Evolutionary conservation across 64 coral and sea anemone genomes (phyloP).

Genomic region (Pocillopora damicornis): DNA sequence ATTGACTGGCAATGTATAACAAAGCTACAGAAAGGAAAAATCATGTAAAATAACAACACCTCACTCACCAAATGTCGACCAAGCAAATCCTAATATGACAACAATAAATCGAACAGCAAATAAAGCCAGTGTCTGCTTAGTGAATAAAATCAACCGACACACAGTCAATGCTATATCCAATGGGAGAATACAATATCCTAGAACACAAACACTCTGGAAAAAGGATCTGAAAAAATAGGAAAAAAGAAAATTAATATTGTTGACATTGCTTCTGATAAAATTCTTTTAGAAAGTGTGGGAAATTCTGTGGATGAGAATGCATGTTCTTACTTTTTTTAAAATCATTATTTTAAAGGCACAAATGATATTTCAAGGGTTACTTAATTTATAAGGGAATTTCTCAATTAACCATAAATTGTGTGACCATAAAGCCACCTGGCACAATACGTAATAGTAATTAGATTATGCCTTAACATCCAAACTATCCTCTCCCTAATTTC

Average conservation of each 20-base stretch:
- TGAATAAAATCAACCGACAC: slow-evolving; percentile 83
- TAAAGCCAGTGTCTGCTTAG: slow-evolving; percentile 62
- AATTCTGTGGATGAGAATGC: too few species aligned
- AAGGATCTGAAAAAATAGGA: slow-evolving; percentile 72
- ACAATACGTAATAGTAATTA: too few species aligned
- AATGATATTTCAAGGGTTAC: too few species aligned
- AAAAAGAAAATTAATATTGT: background rate
- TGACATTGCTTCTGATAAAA: background rate
- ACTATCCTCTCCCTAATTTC: too few species aligned
- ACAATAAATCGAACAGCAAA: slow-evolving; percentile 89
- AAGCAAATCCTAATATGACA: slow-evolving; percentile 91
- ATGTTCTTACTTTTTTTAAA: too few species aligned
- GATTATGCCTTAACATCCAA: too few species aligned
- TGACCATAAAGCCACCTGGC: too few species aligned
- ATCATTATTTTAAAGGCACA: too few species aligned
- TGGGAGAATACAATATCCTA: slow-evolving; percentile 95
- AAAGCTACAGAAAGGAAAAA: background rate
- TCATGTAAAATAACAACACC: background rate
- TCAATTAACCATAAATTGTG: too few species aligned
- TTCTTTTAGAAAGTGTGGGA: too few species aligned
- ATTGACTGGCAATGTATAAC: too few species aligned
- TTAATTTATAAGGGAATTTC: too few species aligned
- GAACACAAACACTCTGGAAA: slow-evolving; percentile 99
- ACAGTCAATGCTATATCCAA: slow-evolving; percentile 78
- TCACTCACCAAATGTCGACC: slow-evolving; percentile 96